Evolutionary conservation across 1,140 invertebrate species (phyloP), one percentile per base, ranked within the genome.

Genomic region (Drosophila nikananu): DNA sequence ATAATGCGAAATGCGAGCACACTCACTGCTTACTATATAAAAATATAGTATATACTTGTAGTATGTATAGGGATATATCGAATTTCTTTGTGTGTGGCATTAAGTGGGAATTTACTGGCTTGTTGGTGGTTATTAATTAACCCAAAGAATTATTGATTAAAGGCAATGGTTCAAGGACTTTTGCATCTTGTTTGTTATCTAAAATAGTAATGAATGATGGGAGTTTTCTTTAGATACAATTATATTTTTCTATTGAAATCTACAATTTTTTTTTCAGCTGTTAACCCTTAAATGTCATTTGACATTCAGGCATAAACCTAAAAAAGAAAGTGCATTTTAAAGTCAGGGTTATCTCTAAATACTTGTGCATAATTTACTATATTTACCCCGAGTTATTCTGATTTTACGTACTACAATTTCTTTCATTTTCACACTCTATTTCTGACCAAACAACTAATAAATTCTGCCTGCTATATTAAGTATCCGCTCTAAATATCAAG

Each of bases 1-100:
- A 84, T 83, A 77, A 77, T 60, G 25, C 44, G 49, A 80, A 80
- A 62, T 73, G 23, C 57, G 44, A 80, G 46, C 68, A 72, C 51
- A 78, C 55, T 62, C 54, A 62, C 48, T 51, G 21, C 30, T 27
- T 37, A 67, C 67, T 32, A 19, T 32, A 32, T 25, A 17, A 7
- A 3, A 21, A 46, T 32, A 2, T 35, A 10, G 7, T n/a, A 41
- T 48, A 12, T 21, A n/a, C n/a, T n/a, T n/a, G n/a, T n/a, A 21
- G 27, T 64, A 32, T n/a, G 48, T 27, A n/a, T 25, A 15, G 44
- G 42, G 12, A 39, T 70, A 27, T 46, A 68, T 71, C 63, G 64
- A 68, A 55, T 68, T 71, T 71, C 67, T 68, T 44, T 19, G 51
- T 52, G 27, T 55, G 42, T 39, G 63, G 49, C 49, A 68, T 55